phyloP scores from a whole-genome alignment of 2,888 invertebrate genomes.

The Idaea dimidiata region DNA sequence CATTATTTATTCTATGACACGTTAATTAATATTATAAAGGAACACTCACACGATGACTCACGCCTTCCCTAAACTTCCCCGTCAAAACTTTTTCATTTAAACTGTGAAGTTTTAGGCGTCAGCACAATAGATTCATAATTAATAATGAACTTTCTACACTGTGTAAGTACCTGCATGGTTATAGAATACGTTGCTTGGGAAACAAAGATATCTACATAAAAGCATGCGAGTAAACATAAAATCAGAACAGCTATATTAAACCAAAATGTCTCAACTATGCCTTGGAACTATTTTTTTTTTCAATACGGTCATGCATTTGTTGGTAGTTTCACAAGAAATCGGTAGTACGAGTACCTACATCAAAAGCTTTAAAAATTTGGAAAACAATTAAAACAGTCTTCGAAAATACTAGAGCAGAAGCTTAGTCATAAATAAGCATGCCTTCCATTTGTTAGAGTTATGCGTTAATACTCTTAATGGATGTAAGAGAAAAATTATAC shows the following conservation, averaged over 20 bases:
- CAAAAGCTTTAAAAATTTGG: too few relatives aligned
- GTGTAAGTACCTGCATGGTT: background rate
- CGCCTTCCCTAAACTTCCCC: constrained; percentile 13
- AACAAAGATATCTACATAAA: background rate
- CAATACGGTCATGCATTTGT: too few relatives aligned
- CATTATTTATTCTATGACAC: constrained; percentile 2
- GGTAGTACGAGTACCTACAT: too few relatives aligned
- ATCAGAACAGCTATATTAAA: background rate
- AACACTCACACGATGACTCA: constrained; percentile 5
- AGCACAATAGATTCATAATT: constrained; percentile 22
- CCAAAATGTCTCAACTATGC: too few relatives aligned
- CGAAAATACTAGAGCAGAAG: too few relatives aligned
- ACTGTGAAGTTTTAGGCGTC: constrained; percentile 13
- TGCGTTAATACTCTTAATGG: too few relatives aligned
- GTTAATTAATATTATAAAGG: constrained; percentile 3
- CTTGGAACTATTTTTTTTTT: too few relatives aligned
- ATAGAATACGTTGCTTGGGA: background rate
- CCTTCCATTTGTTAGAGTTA: too few relatives aligned
- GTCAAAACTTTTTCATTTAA: constrained; percentile 28
- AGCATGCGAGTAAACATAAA: background rate
- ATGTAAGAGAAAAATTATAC: too few relatives aligned
- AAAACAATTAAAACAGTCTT: too few relatives aligned
- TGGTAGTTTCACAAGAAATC: too few relatives aligned
- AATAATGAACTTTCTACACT: constrained; percentile 10
- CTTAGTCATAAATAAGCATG: too few relatives aligned